Evolutionary conservation across 2,113 vertebrate genomes (phyloP).

Genomic region (Solea senegalensis): DNA sequence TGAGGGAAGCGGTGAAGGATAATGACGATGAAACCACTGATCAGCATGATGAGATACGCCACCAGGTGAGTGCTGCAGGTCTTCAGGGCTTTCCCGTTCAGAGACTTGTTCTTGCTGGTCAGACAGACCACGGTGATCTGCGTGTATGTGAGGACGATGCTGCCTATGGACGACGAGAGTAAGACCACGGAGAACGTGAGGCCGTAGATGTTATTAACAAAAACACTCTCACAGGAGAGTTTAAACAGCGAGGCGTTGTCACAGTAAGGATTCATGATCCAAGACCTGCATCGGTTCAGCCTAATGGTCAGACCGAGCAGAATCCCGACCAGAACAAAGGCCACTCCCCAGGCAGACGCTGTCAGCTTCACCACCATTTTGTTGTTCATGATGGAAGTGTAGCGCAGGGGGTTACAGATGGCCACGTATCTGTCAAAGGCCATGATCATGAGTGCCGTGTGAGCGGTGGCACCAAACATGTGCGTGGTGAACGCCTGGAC

Average conservation of each 20-base stretch:
- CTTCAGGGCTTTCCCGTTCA: conserved; percentile 69
- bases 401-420: conserved; percentile 67
- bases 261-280: conserved; percentile 62
- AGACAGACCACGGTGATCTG: conserved; percentile 60
- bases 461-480: conserved; percentile 32
- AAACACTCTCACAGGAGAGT: conserved; percentile 65
- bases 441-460: conserved; percentile 67
- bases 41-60: conserved; percentile 53
- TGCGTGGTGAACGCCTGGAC: conserved; percentile 60
- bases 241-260: conserved; percentile 69
- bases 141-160: conserved; percentile 53
- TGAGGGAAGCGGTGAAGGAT: conserved; percentile 57
- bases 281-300: conserved; percentile 56
- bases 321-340: conserved; percentile 48
- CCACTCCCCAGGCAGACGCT: conserved; percentile 53
- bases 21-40: conserved; percentile 14
- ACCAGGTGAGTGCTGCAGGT: conserved; percentile 68
- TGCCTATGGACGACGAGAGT: conserved; percentile 50
- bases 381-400: conserved; percentile 58
- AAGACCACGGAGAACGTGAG: conserved; percentile 53
- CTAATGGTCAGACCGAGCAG: conserved; percentile 59
- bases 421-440: conserved; percentile 73
- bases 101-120: conserved; percentile 52
- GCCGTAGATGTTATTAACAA: conserved; percentile 65
- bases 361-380: conserved; percentile 60